phyloP scores from a whole-genome alignment of 2,113 vertebrate species.

The Gopherus evgoodei region DNA sequence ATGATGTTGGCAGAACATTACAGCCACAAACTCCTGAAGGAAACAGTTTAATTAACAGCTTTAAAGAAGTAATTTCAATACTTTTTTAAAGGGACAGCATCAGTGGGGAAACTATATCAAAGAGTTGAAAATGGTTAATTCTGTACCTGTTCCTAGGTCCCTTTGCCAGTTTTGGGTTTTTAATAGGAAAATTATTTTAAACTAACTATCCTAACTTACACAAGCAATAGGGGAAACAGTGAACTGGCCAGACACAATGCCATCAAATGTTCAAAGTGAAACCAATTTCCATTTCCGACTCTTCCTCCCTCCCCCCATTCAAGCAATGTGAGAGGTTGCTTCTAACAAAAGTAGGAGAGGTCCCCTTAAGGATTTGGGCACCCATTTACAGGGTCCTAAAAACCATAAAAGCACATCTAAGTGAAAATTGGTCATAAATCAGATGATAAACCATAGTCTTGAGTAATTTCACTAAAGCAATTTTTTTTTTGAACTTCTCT shows the following conservation, averaged over 20 bases:
- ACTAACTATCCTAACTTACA: not conserved
- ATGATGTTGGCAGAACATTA: not conserved
- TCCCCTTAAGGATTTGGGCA: not conserved
- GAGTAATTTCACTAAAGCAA: not conserved
- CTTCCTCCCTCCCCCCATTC: not conserved
- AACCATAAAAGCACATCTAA: not conserved
- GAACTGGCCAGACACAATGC: not conserved
- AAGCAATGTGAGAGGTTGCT: not conserved
- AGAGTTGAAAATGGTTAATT: not conserved
- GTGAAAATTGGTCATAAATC: not conserved
- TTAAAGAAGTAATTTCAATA: not conserved
- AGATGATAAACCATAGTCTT: not conserved
- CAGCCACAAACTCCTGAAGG: not conserved
- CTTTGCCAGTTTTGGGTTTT: not conserved
- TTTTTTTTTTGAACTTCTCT: not conserved
- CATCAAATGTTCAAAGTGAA: not conserved
- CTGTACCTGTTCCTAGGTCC: not conserved
- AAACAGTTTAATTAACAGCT: not conserved
- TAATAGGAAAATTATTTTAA: not conserved
- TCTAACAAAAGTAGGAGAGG: not conserved
- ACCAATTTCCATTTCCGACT: not conserved
- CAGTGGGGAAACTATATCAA: not conserved
- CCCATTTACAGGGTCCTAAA: not conserved
- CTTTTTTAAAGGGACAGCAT: not conserved
- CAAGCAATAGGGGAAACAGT: not conserved